Conservation (phyloP, 2,888 invertebrate genomes). For the Cremastobaeus sp. region DNA sequence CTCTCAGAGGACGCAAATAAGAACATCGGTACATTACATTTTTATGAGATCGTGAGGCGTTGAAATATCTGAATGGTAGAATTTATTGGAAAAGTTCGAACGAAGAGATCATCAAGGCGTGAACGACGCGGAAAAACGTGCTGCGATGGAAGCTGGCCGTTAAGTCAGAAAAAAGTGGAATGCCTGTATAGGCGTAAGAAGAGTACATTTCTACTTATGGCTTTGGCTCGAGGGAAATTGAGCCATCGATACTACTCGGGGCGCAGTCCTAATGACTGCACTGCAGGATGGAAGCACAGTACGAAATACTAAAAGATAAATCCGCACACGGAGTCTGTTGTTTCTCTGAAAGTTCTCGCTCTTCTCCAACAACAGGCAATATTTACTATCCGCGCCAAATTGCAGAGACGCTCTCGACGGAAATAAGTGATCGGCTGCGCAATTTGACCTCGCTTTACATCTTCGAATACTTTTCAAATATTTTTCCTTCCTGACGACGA, state of each 20-base stretch:
- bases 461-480: slow-evolving; percentile 3
- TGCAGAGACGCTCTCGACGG: slow-evolving; percentile 8
- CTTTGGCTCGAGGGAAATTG: slow-evolving; percentile 53
- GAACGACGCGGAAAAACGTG: slow-evolving; percentile 58
- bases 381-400: slow-evolving; percentile 34
- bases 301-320: slow-evolving; percentile 55
- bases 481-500: background rate
- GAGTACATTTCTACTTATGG: slow-evolving; percentile 56
- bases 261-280: slow-evolving; percentile 53
- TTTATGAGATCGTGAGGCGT: slow-evolving; percentile 54
- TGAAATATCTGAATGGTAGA: slow-evolving; percentile 57
- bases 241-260: slow-evolving; percentile 58
- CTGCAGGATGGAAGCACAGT: slow-evolving; percentile 32
- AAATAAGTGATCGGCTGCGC: slow-evolving; percentile 27
- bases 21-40: slow-evolving; percentile 41
- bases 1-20: slow-evolving; percentile 20
- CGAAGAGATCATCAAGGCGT: slow-evolving; percentile 59
- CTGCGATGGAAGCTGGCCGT: slow-evolving; percentile 51
- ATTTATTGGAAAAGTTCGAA: slow-evolving; percentile 58
- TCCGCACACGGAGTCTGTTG: slow-evolving; percentile 45
- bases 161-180: slow-evolving; percentile 62
- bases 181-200: slow-evolving; percentile 62
- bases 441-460: slow-evolving; percentile 16
- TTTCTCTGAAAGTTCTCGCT: slow-evolving; percentile 34
- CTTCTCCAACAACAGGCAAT: slow-evolving; percentile 42